These are phyloP conservation scores for Camponotus pennsylvanicus DNA, from an alignment of 1,140 invertebrate species.

Conservation along the genomic window DNA sequence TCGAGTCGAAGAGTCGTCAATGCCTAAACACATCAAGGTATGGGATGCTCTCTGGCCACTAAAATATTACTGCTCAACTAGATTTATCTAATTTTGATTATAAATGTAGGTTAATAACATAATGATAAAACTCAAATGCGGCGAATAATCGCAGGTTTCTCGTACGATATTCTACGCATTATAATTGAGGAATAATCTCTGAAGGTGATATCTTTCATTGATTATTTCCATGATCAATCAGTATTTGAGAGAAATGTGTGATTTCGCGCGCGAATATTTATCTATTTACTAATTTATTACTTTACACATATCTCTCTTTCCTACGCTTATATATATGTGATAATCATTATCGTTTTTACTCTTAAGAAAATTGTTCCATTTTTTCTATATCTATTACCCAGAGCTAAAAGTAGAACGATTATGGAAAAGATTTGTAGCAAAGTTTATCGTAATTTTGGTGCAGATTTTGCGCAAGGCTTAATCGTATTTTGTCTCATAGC, in stretches of 20 bases:
- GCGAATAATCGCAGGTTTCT: slow-evolving; percentile 52
- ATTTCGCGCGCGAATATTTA: slow-evolving; percentile 37
- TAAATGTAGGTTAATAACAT: slow-evolving; percentile 43
- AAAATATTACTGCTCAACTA: slow-evolving; percentile 85
- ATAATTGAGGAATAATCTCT: slow-evolving; percentile 39
- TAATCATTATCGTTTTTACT: slow-evolving; percentile 57
- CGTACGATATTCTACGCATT: slow-evolving; percentile 30
- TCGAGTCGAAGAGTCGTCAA: slow-evolving; percentile 5
- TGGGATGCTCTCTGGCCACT: slow-evolving; percentile 83
- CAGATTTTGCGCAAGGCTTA: slow-evolving; percentile 27
- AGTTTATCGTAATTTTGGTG: neutral
- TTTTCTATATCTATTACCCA: slow-evolving; percentile 39
- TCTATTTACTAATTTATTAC: slow-evolving; percentile 57
- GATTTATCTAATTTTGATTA: slow-evolving; percentile 81
- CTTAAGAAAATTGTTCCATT: slow-evolving; percentile 48
- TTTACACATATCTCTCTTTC: slow-evolving; percentile 53
- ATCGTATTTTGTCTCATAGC: neutral
- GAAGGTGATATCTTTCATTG: slow-evolving; percentile 21
- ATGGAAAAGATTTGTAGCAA: neutral
- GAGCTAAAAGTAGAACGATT: slow-evolving; percentile 3
- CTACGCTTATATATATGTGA: slow-evolving; percentile 60
- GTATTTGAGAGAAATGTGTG: slow-evolving; percentile 21
- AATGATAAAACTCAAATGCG: slow-evolving; percentile 39
- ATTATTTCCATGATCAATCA: slow-evolving; percentile 28
- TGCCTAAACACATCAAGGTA: slow-evolving; percentile 46